Percentiles rank a stretch among this genome's conserved stretches.
phyloP scores from a whole-genome alignment of 2,113 vertebrate genomes.

The Dipodomys stephensi region DNA sequence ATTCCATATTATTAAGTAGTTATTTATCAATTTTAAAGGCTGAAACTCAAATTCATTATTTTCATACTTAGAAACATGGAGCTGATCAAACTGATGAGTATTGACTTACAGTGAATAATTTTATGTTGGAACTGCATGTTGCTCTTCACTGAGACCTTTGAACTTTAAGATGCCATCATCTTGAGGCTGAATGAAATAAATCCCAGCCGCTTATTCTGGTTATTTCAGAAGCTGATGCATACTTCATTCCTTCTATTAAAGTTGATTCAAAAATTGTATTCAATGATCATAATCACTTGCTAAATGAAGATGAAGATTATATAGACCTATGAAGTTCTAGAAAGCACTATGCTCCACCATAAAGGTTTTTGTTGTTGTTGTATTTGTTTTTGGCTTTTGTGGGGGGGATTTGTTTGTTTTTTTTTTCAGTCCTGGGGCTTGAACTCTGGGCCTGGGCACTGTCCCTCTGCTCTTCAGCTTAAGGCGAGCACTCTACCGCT shows the following conservation, averaged over 20 bases:
- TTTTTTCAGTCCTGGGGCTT: too few species aligned
- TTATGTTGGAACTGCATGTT: background rate
- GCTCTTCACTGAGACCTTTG: background rate
- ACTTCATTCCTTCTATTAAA: background rate
- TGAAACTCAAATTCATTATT: background rate
- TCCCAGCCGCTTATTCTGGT: background rate
- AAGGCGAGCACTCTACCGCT: too few species aligned
- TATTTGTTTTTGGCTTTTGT: too few species aligned
- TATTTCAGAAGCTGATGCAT: background rate
- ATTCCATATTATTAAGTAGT: conserved; percentile 66
- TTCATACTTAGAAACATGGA: conserved; percentile 37
- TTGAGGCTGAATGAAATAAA: background rate
- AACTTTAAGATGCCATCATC: background rate
- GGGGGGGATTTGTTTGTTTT: too few species aligned
- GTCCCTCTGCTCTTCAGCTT: too few species aligned
- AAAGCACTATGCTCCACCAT: background rate
- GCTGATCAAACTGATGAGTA: background rate
- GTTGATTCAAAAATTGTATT: background rate
- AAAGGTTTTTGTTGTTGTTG: too few species aligned
- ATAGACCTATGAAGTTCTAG: background rate
- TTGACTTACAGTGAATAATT: background rate
- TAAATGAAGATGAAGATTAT: background rate
- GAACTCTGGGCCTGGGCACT: too few species aligned
- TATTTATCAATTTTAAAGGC: conserved; percentile 62
- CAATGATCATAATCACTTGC: background rate